phyloP scores from a whole-genome alignment of 2,797 vertebrate genomes.

The Aldrovandia affinis region DNA sequence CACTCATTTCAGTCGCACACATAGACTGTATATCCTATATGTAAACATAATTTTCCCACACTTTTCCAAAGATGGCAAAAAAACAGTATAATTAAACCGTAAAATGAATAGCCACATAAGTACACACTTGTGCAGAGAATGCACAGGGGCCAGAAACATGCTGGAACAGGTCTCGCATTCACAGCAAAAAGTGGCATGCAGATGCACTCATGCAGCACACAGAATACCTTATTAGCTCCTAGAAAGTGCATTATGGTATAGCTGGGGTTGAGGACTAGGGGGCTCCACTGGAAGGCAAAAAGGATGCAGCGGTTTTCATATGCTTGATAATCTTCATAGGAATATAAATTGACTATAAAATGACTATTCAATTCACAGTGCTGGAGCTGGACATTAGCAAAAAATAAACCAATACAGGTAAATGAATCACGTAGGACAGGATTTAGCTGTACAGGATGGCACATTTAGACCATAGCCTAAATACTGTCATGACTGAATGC shows the following conservation, averaged over 20 bases:
- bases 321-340: neutral
- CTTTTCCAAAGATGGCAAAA: neutral
- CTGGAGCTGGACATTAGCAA: neutral
- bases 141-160: neutral
- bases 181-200: constrained; percentile 21
- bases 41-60: neutral
- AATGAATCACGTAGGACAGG: neutral
- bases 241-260: constrained; percentile 99
- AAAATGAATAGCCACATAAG: constrained; percentile 21
- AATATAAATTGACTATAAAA: neutral
- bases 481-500: neutral
- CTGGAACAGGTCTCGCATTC: constrained; percentile 24
- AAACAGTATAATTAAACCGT: neutral
- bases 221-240: constrained; percentile 94
- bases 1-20: constrained; percentile 6
- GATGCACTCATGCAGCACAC: constrained; percentile 75
- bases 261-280: constrained; percentile 99
- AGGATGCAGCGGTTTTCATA: constrained; percentile 54
- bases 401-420: neutral
- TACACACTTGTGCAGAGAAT: neutral
- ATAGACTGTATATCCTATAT: neutral
- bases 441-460: neutral
- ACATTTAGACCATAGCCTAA: neutral
- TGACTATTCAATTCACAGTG: neutral
- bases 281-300: constrained; percentile 95